A percentile compares a stretch with the other conserved stretches of the same genome.
Evolutionary conservation across 2,797 vertebrate genomes (phyloP).

Genomic region (Garrulus glandarius): DNA sequence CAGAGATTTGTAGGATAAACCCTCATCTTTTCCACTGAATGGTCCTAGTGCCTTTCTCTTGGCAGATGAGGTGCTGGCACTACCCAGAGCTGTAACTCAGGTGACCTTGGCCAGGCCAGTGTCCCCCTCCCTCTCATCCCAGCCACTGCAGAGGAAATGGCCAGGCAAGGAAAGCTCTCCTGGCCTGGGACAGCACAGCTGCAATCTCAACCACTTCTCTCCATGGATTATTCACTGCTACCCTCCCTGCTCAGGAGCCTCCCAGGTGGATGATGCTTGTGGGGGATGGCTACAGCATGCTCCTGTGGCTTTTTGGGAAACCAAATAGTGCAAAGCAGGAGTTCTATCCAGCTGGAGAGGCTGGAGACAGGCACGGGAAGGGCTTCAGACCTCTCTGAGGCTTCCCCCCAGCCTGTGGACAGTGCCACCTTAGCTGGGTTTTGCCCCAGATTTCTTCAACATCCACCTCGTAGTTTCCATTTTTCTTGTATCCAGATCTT

Average conservation of each 20-base stretch:
- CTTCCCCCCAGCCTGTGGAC: fast-evolving
- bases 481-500: background rate
- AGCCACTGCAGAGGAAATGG: background rate
- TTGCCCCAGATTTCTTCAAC: background rate
- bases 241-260: background rate
- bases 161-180: background rate
- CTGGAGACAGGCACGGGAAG: background rate
- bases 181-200: background rate
- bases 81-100: background rate
- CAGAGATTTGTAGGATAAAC: background rate
- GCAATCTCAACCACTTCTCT: background rate
- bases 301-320: background rate
- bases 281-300: background rate
- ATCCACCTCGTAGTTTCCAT: fast-evolving
- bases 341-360: background rate
- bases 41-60: background rate
- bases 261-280: background rate
- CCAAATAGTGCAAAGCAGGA: background rate
- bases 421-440: background rate
- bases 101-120: background rate
- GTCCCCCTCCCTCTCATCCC: background rate
- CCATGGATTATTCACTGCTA: background rate
- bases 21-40: background rate
- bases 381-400: fast-evolving
- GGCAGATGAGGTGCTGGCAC: background rate